Evolutionary conservation across 2,888 invertebrate genomes (phyloP).

Genomic region (Bibio marci): DNA sequence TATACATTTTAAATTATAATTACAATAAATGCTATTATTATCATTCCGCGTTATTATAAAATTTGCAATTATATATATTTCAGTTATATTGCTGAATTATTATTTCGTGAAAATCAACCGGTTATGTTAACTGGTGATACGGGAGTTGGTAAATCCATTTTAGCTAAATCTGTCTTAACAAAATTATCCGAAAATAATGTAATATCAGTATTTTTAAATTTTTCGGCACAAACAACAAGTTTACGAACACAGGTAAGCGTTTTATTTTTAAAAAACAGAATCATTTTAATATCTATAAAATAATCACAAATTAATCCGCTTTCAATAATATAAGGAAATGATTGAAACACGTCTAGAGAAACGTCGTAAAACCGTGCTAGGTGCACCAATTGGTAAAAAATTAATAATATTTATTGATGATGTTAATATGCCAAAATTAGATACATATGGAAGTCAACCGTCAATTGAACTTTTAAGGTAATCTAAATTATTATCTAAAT

Average conservation of each 20-base stretch:
- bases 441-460: conserved; percentile 80
- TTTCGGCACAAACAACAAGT: conserved; percentile 84
- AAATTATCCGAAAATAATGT: conserved; percentile 42
- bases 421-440: conserved; percentile 79
- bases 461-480: conserved; percentile 75
- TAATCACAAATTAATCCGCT: too few relatives aligned
- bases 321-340: conserved; percentile 33
- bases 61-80: too few relatives aligned
- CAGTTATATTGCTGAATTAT: conserved; percentile 34
- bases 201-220: conserved; percentile 66
- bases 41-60: too few relatives aligned
- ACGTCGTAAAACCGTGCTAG: conserved; percentile 58
- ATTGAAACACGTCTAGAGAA: conserved; percentile 73
- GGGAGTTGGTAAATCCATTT: conserved; percentile 79
- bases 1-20: too few relatives aligned
- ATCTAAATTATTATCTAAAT: background rate
- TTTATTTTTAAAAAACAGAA: too few relatives aligned
- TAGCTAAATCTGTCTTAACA: conserved; percentile 58
- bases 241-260: conserved; percentile 51
- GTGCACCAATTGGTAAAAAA: conserved; percentile 68
- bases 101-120: conserved; percentile 53
- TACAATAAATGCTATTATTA: too few relatives aligned
- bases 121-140: conserved; percentile 84
- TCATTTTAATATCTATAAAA: conserved; percentile 32
- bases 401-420: conserved; percentile 80